Evolutionary conservation across 2,113 vertebrate species (phyloP).

Genomic region (Eleginops maclovinus): DNA sequence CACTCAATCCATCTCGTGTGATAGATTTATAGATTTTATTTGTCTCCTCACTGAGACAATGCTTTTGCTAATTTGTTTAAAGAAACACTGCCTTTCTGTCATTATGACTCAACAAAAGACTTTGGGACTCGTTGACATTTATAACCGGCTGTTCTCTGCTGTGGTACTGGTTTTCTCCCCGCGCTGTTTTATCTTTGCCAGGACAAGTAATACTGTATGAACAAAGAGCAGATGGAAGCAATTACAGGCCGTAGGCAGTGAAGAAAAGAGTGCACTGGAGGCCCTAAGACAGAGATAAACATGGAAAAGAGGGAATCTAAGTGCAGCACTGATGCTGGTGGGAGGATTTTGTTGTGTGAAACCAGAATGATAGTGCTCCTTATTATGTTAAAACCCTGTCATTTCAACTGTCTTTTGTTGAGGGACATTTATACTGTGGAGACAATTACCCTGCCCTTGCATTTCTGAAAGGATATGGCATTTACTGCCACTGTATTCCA

Average conservation of each 20-base stretch:
- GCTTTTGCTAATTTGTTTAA: not conserved
- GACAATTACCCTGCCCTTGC: conserved; percentile 73
- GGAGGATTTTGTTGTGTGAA: conserved; percentile 48
- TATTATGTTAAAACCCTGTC: conserved; percentile 76
- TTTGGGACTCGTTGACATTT: conserved; percentile 41
- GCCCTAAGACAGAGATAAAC: conserved; percentile 62
- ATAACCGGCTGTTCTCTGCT: conserved; percentile 18
- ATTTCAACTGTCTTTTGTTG: conserved; percentile 76
- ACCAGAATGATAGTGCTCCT: conserved; percentile 58
- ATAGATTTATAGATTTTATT: conserved; percentile 69
- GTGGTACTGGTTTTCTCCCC: not conserved
- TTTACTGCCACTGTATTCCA: conserved; percentile 69
- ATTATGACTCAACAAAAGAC: conserved; percentile 22
- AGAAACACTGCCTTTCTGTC: not conserved
- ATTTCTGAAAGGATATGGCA: conserved; percentile 71
- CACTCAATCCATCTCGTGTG: conserved; percentile 43
- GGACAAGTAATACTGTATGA: conserved; percentile 40
- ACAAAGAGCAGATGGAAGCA: conserved; percentile 67
- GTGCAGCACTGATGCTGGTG: conserved; percentile 28
- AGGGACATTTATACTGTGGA: conserved; percentile 68
- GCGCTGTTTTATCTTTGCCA: conserved; percentile 24
- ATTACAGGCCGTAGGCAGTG: conserved; percentile 55
- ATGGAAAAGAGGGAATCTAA: conserved; percentile 55
- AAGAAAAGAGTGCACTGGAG: conserved; percentile 59
- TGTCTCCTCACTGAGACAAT: conserved; percentile 50